These are phyloP conservation scores for Holcopasites calliopsidis DNA, from an alignment of 1,140 invertebrate genomes.

Conservation along the genomic window DNA sequence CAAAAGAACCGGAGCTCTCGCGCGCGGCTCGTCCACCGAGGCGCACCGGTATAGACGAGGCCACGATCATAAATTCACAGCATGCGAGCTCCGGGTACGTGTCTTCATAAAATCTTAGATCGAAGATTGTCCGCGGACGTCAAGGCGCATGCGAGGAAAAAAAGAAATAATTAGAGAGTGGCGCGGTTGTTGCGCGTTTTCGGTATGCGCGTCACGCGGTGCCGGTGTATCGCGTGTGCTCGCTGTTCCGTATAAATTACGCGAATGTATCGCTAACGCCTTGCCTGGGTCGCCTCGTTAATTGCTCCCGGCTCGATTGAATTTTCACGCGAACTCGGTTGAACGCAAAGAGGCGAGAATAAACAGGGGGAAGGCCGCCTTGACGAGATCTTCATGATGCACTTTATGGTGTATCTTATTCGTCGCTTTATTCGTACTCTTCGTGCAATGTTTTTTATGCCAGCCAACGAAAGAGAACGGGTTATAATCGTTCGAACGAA, in stretches of 20 bases:
- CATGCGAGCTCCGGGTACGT: constrained; percentile 55
- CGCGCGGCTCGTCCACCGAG: constrained; percentile 26
- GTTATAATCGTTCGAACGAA: constrained; percentile 13
- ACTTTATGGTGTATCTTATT: too few species aligned
- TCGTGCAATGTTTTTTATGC: background rate
- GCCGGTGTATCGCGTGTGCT: constrained; percentile 20
- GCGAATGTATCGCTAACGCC: constrained; percentile 17
- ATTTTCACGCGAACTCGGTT: background rate
- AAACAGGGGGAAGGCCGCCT: background rate
- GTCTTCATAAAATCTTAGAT: constrained; percentile 66
- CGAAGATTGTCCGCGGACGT: constrained; percentile 54
- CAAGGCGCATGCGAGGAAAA: constrained; percentile 39
- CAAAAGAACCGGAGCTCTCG: constrained; percentile 33
- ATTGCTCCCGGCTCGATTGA: constrained; percentile 24
- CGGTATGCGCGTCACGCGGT: constrained; percentile 13
- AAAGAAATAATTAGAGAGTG: constrained; percentile 59
- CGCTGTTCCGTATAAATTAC: constrained; percentile 50
- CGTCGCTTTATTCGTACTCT: background rate
- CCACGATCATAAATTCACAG: constrained; percentile 64
- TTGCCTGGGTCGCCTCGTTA: constrained; percentile 8
- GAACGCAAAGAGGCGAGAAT: too few species aligned
- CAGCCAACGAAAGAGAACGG: background rate
- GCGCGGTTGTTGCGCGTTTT: background rate
- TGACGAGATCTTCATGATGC: background rate
- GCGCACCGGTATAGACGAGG: constrained; percentile 40